Evolutionary conservation across 2,888 invertebrate species (phyloP).

Genomic region (Heteromurus nitidus): DNA sequence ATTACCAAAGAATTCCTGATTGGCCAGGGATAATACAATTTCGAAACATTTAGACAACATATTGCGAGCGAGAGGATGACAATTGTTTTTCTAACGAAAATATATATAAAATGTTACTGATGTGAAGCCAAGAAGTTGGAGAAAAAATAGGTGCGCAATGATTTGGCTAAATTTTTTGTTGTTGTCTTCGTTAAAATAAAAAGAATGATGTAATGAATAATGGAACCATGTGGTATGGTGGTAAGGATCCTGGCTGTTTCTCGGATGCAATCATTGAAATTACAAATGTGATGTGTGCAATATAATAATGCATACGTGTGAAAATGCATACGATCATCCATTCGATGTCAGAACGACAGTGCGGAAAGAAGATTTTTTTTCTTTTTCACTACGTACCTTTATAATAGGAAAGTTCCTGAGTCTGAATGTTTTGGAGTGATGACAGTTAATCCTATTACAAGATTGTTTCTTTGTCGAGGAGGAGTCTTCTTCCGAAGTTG

Average conservation of each 20-base stretch:
- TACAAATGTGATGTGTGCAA: too few relatives aligned
- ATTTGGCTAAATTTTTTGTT: too few relatives aligned
- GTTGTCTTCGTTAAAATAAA: too few relatives aligned
- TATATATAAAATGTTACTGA: too few relatives aligned
- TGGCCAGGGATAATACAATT: neutral
- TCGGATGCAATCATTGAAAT: neutral
- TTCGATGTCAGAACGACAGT: too few relatives aligned
- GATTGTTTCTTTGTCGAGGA: constrained; percentile 18
- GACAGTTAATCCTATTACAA: constrained; percentile 18
- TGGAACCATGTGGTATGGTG: constrained; percentile 23
- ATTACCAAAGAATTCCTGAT: too few relatives aligned
- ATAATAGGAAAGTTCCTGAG: constrained; percentile 33
- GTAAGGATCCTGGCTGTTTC: neutral
- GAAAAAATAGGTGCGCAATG: too few relatives aligned
- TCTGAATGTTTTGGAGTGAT: constrained; percentile 34
- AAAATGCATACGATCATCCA: too few relatives aligned
- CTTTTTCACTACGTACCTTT: constrained; percentile 34
- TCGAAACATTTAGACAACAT: neutral
- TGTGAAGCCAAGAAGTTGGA: too few relatives aligned
- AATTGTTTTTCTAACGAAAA: too few relatives aligned
- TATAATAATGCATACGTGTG: too few relatives aligned
- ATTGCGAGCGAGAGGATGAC: neutral
- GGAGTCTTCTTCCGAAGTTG: constrained; percentile 45
- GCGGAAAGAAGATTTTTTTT: too few relatives aligned
- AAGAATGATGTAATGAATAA: constrained; percentile 9